Base-by-base conservation (phyloP, 2,113 vertebrate species). In the Motacilla tschutschensis region DNA sequence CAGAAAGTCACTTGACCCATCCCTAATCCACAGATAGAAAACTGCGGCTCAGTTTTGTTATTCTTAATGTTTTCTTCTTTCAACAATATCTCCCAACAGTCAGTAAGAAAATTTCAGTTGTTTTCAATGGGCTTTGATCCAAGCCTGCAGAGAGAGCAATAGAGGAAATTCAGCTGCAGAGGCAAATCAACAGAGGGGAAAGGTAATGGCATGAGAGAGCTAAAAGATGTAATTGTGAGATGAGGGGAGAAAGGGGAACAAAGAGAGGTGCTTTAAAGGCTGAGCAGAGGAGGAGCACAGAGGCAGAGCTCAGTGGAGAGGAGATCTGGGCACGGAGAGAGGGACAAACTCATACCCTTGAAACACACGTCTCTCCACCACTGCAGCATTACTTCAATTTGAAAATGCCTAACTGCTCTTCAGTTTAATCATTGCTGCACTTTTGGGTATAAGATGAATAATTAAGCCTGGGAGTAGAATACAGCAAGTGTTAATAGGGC, bases 381-480 rank as follows among this genome's bases (percentile, higher is more conserved):
- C 88, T 78, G 87, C 90, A 60, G 62, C 76, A 46, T 57, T 80
- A 10, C 79, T 71, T 88, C 72, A 54, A 60, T 92, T 74, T 88
- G 89, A 92, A 88, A 92, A 87, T 38, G 55, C 83, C 81, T 84
- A 90, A 76, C 71, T 92, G 90, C 92, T 77, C 90, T 94, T 92
- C 92, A 92, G 79, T 84, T 88, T 91, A 94, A 94, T 94, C 88
- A 88, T 93, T 79, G 88, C 84, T 86, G 86, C 79, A 79, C 94
- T 92, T 92, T 79, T 77, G 90, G 90, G 92, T 93, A 92, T 94
- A 93, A 92, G 84, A 91, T 82, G 82, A 93, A 94, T 94, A 90
- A 95, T 94, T 93, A 95, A 95, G 75, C 90, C 82, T 92, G 93
- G 84, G 92, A 95, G 86, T 90, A 92, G 90, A 93, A 88, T 91